Base-by-base conservation (phyloP, 2,888 invertebrate genomes). In the Dryobota labecula region DNA sequence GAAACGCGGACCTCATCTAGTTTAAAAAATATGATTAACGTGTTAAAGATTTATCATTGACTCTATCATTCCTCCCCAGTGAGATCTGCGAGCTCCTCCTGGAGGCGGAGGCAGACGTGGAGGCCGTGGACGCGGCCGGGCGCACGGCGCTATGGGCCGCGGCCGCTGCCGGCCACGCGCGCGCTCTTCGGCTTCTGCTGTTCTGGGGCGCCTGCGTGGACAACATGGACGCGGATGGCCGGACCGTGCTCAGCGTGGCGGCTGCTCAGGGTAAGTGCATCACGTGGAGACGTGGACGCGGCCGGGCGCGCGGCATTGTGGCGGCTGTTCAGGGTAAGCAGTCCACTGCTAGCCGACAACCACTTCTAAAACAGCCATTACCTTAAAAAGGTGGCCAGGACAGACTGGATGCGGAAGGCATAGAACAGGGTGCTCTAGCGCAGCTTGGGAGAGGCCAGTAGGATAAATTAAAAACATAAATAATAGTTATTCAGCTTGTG, bases 131-230 rank as follows among this genome's bases (percentile, higher is more conserved):
- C 91, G 96, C 96, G 65, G 97, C 97, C 72, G 98, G 98, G 0
- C 97, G 98, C 63, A 98, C 98, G 2, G 98, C 98, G 4, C 95
- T 99, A 79, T 99, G 99, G 98, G 99, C 99, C 13, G 99, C 99
- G 0, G 99, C 99, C 11, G 98, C 98, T 18, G 99, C 99, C 93
- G 99, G 99, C 0, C 99, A 99, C 93, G 98, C 98, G 36, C 96
- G 97, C 20, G 98, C 99, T 1, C 98, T 99, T 1, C 97, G 98
- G 24, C 96, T 99, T 81, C 95, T 99, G 81, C 96, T 99, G 79
- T 99, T 99, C 95, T 99, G 99, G 99, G 99, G 99, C 53, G 99
- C 99, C 78, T 98, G 98, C 88, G 98, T 99, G 66, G 99, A 99
- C 94, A 98, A 97, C 87, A 99, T 99, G 96, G 99, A 99, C 94